A percentile compares a stretch with the other conserved stretches of the same genome.
These are phyloP conservation scores for Prietella phreatophila DNA, from an alignment of 2,113 vertebrate species.

Conservation along the genomic window DNA sequence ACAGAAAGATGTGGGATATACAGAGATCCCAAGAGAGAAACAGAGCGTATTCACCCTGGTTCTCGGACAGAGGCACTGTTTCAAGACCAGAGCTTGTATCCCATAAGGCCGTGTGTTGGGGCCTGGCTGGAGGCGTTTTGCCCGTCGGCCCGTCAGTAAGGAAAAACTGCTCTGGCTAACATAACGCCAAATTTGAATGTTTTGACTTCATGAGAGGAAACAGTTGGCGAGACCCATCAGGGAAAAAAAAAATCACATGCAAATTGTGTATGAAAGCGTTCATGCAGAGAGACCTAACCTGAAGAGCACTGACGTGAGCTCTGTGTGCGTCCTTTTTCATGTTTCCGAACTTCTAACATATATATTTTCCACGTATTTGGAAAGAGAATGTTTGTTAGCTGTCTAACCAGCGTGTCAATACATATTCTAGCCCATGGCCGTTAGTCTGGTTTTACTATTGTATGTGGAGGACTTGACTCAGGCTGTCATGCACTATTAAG, in stretches of 20 bases:
- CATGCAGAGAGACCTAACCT: slow-evolving; percentile 46
- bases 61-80: slow-evolving; percentile 64
- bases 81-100: slow-evolving; percentile 61
- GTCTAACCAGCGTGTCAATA: slow-evolving; percentile 45
- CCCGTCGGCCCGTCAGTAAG: slow-evolving; percentile 66
- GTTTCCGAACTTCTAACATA: slow-evolving; percentile 20
- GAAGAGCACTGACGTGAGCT: slow-evolving; percentile 36
- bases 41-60: slow-evolving; percentile 53
- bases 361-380: slow-evolving; percentile 51
- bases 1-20: slow-evolving; percentile 20
- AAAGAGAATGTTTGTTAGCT: slow-evolving; percentile 47
- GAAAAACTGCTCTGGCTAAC: slow-evolving; percentile 70
- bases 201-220: slow-evolving; percentile 70
- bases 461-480: slow-evolving; percentile 36
- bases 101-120: slow-evolving; percentile 54
- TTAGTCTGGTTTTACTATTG: slow-evolving; percentile 42
- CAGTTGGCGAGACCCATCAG: slow-evolving; percentile 61
- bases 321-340: slow-evolving; percentile 44
- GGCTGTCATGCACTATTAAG: slow-evolving; percentile 48
- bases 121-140: slow-evolving; percentile 36
- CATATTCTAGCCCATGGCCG: neutral
- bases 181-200: slow-evolving; percentile 73
- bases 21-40: slow-evolving; percentile 11
- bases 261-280: slow-evolving; percentile 62
- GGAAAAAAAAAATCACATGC: slow-evolving; percentile 52